Evolutionary conservation across 2,797 vertebrate species (phyloP), one percentile per base, ranked within the genome.

Genomic region (Gymnoscopelus braueri): DNA sequence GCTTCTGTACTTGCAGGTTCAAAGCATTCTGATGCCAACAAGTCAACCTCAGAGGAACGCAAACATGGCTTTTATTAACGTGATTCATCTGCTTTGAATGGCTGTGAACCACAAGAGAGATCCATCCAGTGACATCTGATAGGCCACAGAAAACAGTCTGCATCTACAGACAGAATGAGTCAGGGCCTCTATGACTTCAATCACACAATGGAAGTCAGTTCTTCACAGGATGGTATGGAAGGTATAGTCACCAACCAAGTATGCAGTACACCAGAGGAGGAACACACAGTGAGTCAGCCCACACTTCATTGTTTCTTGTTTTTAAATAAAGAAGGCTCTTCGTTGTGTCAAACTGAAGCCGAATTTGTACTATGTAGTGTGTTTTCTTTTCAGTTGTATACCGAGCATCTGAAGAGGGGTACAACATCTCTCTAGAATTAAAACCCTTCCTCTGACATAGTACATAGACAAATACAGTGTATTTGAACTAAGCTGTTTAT

Each of bases 61-160:
- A 78, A 86, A 86, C 80, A 88, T 86, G 88, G 83, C 86, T 89
- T 89, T 79, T 88, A 89, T 84, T 89, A 88, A 89, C 81, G 83
- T 86, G 85, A 91, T 90, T 92, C 88, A 87, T 87, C 79, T 84
- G 73, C 80, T 83, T 15, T 91, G 80, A 91, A 91, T 78, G 87
- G 76, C 78, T 66, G 68, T 3, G 67, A 10, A 89, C 88, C 90
- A 89, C 87, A 91, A 91, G 88, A 91, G 85, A 90, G 84, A 55
- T 83, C 80, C 85, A 47, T 44, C 29, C 67, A 4, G 86, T 74
- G 92, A 89, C 80, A 92, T 88, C 75, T 74, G 89, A 93, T 88
- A 91, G 72, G 86, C 83, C 83, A 80, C 83, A 76, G 86, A 84
- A 90, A 87, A 80, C 81, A 86, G 60, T 80, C 77, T 80, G 67